Evolutionary conservation across 2,888 invertebrate genomes (phyloP).

Genomic region (Rhogogaster chlorosoma): DNA sequence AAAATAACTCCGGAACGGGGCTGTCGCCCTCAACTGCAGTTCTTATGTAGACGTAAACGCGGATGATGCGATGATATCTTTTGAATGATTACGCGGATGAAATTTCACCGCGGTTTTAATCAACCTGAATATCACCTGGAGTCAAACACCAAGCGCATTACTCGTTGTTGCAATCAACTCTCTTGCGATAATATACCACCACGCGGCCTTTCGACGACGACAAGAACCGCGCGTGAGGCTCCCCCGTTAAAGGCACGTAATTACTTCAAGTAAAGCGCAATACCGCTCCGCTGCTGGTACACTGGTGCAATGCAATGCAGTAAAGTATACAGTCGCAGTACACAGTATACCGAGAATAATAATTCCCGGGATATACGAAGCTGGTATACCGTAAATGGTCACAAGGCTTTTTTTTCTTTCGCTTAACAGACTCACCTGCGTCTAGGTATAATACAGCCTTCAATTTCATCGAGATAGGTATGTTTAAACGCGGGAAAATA

Average conservation of each 20-base stretch:
- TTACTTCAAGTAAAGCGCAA: constrained; percentile 16
- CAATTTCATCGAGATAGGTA: neutral
- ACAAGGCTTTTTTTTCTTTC: constrained; percentile 11
- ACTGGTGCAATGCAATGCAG: neutral
- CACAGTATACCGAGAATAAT: constrained; percentile 30
- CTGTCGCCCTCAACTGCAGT: constrained; percentile 25
- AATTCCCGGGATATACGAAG: constrained; percentile 10
- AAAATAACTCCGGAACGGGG: constrained; percentile 46
- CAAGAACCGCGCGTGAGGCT: neutral
- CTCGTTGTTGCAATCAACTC: neutral
- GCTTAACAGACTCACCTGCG: neutral
- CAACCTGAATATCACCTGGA: neutral
- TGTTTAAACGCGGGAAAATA: neutral
- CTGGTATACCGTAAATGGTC: constrained; percentile 21
- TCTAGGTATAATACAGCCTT: neutral
- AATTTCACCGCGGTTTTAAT: neutral
- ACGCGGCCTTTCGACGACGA: neutral
- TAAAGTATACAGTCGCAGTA: neutral
- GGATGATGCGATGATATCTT: neutral
- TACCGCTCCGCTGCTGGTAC: neutral
- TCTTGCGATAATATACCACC: neutral
- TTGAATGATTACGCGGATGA: neutral
- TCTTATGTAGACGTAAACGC: neutral
- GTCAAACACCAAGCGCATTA: neutral
- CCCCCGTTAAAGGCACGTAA: constrained; percentile 24